phyloP scores from a whole-genome alignment of 2,797 vertebrate species.

The Kryptolebias ocellatus region DNA sequence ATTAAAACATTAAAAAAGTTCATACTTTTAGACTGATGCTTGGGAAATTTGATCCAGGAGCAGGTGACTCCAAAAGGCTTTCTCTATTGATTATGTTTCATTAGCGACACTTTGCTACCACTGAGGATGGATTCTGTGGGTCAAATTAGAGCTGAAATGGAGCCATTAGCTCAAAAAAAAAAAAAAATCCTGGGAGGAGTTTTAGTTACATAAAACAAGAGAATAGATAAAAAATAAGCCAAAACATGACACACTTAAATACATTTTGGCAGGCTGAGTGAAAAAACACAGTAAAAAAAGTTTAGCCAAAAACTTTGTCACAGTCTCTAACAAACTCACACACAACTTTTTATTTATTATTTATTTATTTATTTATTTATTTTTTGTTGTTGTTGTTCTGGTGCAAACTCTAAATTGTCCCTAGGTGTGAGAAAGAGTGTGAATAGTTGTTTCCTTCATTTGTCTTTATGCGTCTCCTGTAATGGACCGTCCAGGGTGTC shows the following conservation, averaged over 20 bases:
- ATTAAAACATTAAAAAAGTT: conserved; percentile 4
- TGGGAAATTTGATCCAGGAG: conserved; percentile 50
- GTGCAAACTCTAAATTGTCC: no score
- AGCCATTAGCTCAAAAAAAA: conserved; percentile 66
- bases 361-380: not conserved
- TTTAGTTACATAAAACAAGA: conserved; percentile 25
- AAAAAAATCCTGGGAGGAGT: conserved; percentile 49
- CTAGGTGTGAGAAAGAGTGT: no score
- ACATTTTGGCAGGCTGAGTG: no score
- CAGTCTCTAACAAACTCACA: no score
- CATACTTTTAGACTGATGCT: conserved; percentile 15
- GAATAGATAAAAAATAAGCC: not conserved
- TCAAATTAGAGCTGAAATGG: conserved; percentile 56
- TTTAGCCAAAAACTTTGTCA: no score
- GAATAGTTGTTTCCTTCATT: no score
- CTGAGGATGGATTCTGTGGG: conserved; percentile 37
- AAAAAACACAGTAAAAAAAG: not conserved
- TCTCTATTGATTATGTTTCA: conserved; percentile 70
- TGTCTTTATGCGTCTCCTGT: no score
- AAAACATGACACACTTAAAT: not conserved
- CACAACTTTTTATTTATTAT: no score
- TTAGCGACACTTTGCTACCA: conserved; percentile 60
- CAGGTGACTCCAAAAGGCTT: conserved; percentile 53
- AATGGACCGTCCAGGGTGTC: no score
- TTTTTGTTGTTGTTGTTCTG: no score